Evolutionary conservation across 92 coral and sea anemone genomes (phyloP), one percentile per base, ranked within the genome.

Genomic region (Anthopleura xanthogrammica): DNA sequence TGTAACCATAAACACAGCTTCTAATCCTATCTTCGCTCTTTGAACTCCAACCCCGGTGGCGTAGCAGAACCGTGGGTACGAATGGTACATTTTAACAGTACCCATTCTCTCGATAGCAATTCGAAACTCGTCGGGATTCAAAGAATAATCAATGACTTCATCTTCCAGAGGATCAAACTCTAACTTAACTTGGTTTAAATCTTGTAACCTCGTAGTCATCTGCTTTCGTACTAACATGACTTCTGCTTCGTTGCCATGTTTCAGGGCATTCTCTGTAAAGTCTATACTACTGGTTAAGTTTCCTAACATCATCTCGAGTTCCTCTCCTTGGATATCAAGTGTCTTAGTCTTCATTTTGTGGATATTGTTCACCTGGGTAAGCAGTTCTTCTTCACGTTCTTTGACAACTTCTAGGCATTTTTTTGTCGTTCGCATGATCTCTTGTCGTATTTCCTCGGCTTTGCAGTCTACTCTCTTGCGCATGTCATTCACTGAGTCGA

Each of bases 191-290:
- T 85, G 92, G 78, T 94, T 92, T 74, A 95, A 72, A 72, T 95
- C 98, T 36, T 87, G 93, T 60, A 95, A 79, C 42, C 98, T 85
- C 58, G 93, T 91, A 1, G 98, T 93, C 94, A 95, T 88, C 65
- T 95, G 98, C 58, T 95, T 95, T 80, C 92, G 84, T 1, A 95
- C 98, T 23, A 95, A 55, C 92, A 95, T 95, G 60, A 95, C 98
- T 60, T 95, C 98, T 12, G 98, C 98, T 81, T 95, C 98, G 87
- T 95, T 95, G 16, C 98, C 98, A 79, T 95, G 98, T 29, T 87
- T 77, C 0, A 95, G 93, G 23, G 95, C 92, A 54, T 92, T 95
- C 79, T 95, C 98, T 0, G 98, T 94, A 80, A 95, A 95, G 77
- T 95, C 98, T 54, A 94, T 92, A 22, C 98, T 90, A 80, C 98